These are phyloP conservation scores for Entosphenus tridentatus DNA, from an alignment of 2,113 vertebrate genomes.

Conservation along the genomic window DNA sequence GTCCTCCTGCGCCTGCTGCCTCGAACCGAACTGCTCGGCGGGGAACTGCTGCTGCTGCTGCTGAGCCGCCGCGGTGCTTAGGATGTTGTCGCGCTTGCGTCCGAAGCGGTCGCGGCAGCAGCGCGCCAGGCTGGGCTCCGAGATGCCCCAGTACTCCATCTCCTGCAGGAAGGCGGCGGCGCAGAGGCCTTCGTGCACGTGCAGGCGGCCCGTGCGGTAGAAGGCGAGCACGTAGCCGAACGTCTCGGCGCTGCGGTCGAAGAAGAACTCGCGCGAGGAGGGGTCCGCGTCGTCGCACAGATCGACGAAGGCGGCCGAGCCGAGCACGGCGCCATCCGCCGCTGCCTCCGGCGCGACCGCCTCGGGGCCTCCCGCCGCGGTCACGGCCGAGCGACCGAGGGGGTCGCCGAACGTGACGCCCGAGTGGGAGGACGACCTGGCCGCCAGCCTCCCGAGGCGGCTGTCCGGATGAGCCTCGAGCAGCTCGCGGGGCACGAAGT, in stretches of 20 bases:
- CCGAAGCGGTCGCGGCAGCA: conserved; percentile 91
- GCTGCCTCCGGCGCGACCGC: too few species aligned
- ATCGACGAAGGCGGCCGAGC: conserved; percentile 55
- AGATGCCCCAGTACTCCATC: conserved; percentile 96
- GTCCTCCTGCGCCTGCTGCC: conserved; percentile 16
- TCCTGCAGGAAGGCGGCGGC: conserved; percentile 95
- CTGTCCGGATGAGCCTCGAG: conserved; percentile 70
- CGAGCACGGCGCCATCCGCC: conserved; percentile 21
- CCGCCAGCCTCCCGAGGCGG: conserved; percentile 44
- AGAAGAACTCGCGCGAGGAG: conserved; percentile 67
- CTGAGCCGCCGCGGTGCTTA: conserved; percentile 69
- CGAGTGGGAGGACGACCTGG: conserved; percentile 35
- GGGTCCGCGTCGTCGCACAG: conserved; percentile 91
- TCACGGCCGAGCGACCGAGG: too few species aligned
- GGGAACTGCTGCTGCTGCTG: conserved; percentile 45
- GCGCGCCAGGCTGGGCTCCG: conserved; percentile 66
- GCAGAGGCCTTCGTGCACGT: conserved; percentile 82
- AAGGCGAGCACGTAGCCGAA: conserved; percentile 80
- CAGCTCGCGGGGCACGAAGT: conserved; percentile 47
- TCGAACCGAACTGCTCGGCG: too few species aligned
- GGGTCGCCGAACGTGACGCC: conserved; percentile 16
- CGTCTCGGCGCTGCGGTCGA: conserved; percentile 64
- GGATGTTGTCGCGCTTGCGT: conserved; percentile 53
- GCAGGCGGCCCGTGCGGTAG: conserved; percentile 79
- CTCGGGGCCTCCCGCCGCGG: too few species aligned